Conservation (phyloP, 1,140 invertebrate genomes). For the Heliconius himera region DNA sequence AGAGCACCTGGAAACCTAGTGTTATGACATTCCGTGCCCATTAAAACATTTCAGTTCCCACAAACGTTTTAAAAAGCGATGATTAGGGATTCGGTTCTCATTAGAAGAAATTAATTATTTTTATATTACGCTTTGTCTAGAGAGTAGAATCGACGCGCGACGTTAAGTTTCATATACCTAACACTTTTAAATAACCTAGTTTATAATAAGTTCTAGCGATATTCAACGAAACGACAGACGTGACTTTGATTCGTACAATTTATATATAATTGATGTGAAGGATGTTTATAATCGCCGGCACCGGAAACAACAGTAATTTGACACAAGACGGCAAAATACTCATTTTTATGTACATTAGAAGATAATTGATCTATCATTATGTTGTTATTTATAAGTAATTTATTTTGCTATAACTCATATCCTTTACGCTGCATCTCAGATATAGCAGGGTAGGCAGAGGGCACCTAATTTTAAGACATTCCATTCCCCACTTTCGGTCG, state of each 20-base stretch:
- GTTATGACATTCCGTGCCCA: too few relatives aligned
- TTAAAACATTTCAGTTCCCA: too few relatives aligned
- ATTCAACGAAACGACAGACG: background rate
- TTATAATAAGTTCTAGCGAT: background rate
- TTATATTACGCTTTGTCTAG: too few relatives aligned
- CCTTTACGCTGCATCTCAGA: background rate
- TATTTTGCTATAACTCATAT: background rate
- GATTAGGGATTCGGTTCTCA: too few relatives aligned
- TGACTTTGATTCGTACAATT: constrained; percentile 4
- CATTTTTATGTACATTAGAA: constrained; percentile 3
- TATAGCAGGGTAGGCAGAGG: too few relatives aligned
- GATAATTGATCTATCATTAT: constrained; percentile 8
- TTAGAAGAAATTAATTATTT: too few relatives aligned
- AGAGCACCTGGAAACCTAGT: too few relatives aligned
- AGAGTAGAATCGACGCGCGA: too few relatives aligned
- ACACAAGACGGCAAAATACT: constrained; percentile 17
- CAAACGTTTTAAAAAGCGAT: too few relatives aligned
- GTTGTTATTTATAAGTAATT: background rate
- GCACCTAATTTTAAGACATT: too few relatives aligned
- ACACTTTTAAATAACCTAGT: background rate
- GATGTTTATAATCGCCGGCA: constrained; percentile 8
- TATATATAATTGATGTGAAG: constrained; percentile 16
- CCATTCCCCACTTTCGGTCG: too few relatives aligned
- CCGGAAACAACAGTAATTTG: constrained; percentile 18
- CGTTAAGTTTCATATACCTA: too few relatives aligned